phyloP scores from a whole-genome alignment of 1,140 invertebrate genomes.

The Diplogasteroides magnus region DNA sequence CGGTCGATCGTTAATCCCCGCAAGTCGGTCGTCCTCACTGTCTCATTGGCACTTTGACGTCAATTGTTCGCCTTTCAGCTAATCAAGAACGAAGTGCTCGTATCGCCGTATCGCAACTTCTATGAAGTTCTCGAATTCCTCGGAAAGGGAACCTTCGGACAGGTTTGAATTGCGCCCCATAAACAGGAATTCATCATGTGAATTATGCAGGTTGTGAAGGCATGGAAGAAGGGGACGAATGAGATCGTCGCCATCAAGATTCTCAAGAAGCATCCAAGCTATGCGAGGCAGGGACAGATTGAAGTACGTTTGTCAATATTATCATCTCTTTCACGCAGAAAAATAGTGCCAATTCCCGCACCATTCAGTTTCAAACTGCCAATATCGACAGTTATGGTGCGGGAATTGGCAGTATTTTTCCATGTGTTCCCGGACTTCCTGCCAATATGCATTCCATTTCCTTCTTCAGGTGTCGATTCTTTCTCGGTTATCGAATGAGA shows the following conservation, averaged over 20 bases:
- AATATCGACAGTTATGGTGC: too few species aligned
- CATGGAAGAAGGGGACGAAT: constrained; percentile 99
- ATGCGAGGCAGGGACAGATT: constrained; percentile 98
- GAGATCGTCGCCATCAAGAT: constrained; percentile 99
- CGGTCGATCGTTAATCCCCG: not conserved
- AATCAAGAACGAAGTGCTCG: constrained; percentile 54
- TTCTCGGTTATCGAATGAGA: constrained; percentile 93
- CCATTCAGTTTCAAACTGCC: too few species aligned
- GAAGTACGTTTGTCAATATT: constrained; percentile 67
- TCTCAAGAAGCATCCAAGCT: constrained; percentile 98
- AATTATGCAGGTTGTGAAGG: constrained; percentile 83
- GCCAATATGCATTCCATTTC: too few species aligned
- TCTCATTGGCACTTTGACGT: not conserved
- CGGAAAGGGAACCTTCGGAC: constrained; percentile 88
- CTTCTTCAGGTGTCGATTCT: constrained; percentile 78
- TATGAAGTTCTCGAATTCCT: constrained; percentile 98
- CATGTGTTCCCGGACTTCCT: too few species aligned
- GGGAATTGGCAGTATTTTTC: too few species aligned
- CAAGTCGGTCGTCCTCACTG: too few species aligned
- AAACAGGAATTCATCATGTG: not conserved
- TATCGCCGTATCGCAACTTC: constrained; percentile 52
- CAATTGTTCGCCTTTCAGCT: constrained; percentile 40
- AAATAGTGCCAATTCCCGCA: too few species aligned
- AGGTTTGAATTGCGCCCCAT: constrained; percentile 56
- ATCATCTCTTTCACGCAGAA: too few species aligned